Conservation (phyloP, 2,113 vertebrate genomes). For the Oreamnos americanus region DNA sequence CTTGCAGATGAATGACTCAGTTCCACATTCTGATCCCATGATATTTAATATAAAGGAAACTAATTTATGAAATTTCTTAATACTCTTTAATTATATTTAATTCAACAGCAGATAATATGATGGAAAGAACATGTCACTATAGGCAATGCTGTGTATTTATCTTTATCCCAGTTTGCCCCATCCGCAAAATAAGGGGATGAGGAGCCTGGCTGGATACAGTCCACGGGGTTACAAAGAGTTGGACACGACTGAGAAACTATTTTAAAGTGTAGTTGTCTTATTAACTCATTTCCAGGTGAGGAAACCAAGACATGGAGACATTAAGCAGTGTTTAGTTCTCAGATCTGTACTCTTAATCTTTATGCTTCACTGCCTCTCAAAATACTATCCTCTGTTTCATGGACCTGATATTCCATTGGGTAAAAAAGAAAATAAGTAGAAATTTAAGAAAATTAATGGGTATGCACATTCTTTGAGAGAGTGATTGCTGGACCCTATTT, state of each 20-base stretch:
- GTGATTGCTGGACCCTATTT: neutral
- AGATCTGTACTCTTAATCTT: neutral
- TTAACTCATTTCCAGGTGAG: neutral
- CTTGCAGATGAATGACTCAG: neutral
- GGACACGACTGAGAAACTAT: neutral
- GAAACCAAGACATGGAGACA: neutral
- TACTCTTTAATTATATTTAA: neutral
- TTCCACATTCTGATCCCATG: neutral
- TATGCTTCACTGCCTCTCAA: neutral
- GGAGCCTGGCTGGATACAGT: neutral
- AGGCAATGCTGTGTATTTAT: neutral
- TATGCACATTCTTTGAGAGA: neutral
- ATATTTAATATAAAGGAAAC: neutral
- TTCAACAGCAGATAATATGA: neutral
- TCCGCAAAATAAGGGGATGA: neutral
- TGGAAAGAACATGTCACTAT: neutral
- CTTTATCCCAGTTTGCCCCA: neutral
- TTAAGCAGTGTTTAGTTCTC: neutral
- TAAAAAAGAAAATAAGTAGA: neutral
- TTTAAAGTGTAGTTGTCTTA: neutral
- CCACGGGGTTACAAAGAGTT: neutral
- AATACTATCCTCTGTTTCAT: neutral
- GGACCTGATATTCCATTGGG: neutral
- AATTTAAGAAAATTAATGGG: neutral
- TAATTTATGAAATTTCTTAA: neutral